Base-by-base conservation (phyloP, 2,888 invertebrate genomes). In the Tiphia femorata region DNA sequence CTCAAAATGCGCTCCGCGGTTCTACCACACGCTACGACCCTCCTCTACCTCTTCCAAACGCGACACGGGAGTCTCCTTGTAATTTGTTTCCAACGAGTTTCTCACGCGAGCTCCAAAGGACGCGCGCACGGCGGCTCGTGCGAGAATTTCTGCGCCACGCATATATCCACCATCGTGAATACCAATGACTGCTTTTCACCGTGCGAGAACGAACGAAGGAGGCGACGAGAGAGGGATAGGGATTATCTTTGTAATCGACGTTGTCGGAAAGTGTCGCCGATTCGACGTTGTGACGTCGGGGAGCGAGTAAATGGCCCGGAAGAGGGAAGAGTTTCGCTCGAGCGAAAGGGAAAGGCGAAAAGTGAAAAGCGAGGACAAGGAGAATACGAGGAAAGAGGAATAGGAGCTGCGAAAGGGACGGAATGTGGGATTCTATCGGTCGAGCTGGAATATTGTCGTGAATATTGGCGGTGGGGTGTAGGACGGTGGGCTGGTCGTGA, bases 381-480 rank as follows among this genome's bases (percentile, higher is more conserved):
- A 2, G 20, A 47, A 21, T 38, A 37, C 35, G 48, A 17, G 29
- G 30, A 40, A 42, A 42, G 3, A 16, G 14, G 8, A 8, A 23
- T 25, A n/a, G 29, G 35, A 46, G 21, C 23, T n/a, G 12, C 5
- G 8, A n/a, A 8, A 1, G 33, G 6, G 33, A 14, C 35, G 37
- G 67, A 75, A 72, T 67, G n/a, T n/a, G 64, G 64, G 63, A 66
- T 53, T 54, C 69, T 54, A 65, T 69, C 63, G 70, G 41, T 57
- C 46, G 54, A 66, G n/a, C n/a, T n/a, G 66, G 68, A 67, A 70
- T 74, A 74, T 70, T 67, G 59, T 68, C 64, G 60, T 58, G 68
- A 75, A 74, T 70, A 71, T 75, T 67, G 66, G 58, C 58, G 51
- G 58, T n/a, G n/a, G n/a, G n/a, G n/a, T n/a, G n/a, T n/a, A n/a